Conservation (phyloP, 2,888 invertebrate species). For the Pinctada fucata region DNA sequence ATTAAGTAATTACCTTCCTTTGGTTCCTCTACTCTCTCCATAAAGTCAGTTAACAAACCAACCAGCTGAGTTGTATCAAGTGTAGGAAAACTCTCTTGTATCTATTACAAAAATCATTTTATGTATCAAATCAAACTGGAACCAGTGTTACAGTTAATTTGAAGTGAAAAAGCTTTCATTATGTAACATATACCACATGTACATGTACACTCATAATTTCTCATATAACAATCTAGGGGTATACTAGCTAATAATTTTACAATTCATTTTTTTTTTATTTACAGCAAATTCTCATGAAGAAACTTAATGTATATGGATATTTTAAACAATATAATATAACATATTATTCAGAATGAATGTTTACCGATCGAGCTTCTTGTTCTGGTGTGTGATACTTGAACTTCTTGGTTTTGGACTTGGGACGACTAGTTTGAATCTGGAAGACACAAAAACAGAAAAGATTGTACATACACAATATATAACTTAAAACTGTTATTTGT, state of each 20-base stretch:
- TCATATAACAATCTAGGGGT: too few relatives aligned
- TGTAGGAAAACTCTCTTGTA: conserved; percentile 59
- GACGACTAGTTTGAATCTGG: conserved; percentile 68
- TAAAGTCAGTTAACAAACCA: conserved; percentile 65
- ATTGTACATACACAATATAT: background rate
- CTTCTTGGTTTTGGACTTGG: conserved; percentile 60
- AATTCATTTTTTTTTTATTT: too few relatives aligned
- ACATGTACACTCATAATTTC: too few relatives aligned
- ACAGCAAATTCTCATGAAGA: too few relatives aligned
- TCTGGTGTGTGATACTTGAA: conserved; percentile 56
- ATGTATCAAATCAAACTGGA: too few relatives aligned
- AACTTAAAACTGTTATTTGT: background rate
- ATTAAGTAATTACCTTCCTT: conserved; percentile 51
- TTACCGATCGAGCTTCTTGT: conserved; percentile 66
- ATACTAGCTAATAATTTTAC: too few relatives aligned
- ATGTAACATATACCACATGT: too few relatives aligned
- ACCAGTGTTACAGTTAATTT: too few relatives aligned
- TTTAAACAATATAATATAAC: too few relatives aligned
- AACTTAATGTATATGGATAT: too few relatives aligned
- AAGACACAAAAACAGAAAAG: conserved; percentile 11
- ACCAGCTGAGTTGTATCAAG: conserved; percentile 68
- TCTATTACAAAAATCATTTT: background rate
- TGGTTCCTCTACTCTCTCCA: conserved; percentile 62
- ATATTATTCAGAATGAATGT: background rate
- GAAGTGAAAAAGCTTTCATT: too few relatives aligned